Evolutionary conservation across 2,113 vertebrate genomes (phyloP).

Genomic region (Lophura nycthemera): DNA sequence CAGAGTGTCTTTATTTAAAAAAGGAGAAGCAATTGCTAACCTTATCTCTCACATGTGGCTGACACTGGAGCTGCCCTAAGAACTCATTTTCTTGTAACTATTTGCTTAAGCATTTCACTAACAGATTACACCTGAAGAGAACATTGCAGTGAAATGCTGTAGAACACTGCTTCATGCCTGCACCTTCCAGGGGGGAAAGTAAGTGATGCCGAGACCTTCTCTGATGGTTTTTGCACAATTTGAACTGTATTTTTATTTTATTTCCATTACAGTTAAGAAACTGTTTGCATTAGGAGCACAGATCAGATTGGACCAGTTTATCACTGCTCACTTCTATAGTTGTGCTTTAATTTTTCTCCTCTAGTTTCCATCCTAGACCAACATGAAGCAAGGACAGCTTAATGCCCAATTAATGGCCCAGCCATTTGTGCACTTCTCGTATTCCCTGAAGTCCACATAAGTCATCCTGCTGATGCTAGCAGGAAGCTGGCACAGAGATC

Average conservation of each 20-base stretch:
- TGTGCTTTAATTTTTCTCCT: not conserved
- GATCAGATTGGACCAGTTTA: not conserved
- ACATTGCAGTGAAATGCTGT: not conserved
- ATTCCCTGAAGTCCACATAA: not conserved
- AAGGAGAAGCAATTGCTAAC: not conserved
- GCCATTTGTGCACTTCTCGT: not conserved
- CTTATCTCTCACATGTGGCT: constrained; percentile 11
- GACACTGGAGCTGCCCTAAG: not conserved
- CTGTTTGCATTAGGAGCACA: not conserved
- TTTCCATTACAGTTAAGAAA: not conserved
- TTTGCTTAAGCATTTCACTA: constrained; percentile 44
- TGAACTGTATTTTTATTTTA: not conserved
- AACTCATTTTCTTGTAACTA: constrained; percentile 34
- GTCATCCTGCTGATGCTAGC: not conserved
- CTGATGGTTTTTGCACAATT: not conserved
- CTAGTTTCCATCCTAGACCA: not conserved
- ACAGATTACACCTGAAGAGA: constrained; percentile 25
- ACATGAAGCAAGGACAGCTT: not conserved
- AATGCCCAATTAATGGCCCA: too few species aligned
- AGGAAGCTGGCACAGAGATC: not conserved
- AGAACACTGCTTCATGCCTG: not conserved
- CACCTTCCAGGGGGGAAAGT: not conserved
- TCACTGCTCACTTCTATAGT: not conserved
- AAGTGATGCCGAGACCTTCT: not conserved
- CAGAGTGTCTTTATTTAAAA: not conserved